Conservation (phyloP, 2,113 vertebrate species). For the Chaenogobius annularis region DNA sequence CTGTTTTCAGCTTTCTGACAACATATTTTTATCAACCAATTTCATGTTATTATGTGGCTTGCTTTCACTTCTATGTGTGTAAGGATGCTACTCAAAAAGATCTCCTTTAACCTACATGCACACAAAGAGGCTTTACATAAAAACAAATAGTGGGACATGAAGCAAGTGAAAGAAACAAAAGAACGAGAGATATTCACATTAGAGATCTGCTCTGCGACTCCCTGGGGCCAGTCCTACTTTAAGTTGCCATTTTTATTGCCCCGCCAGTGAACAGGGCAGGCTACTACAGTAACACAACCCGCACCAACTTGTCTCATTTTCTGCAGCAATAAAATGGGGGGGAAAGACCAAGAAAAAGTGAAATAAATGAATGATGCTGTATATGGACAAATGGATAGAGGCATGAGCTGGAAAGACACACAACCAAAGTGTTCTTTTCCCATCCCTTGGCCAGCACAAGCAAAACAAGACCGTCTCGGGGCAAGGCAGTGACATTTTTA, state of each 20-base stretch:
- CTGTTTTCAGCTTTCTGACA: conserved; percentile 11
- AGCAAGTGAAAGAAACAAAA: conserved; percentile 15
- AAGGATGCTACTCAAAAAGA: conserved; percentile 1
- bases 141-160: conserved; percentile 22
- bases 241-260: conserved; percentile 50
- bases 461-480: conserved; percentile 51
- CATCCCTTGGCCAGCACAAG: conserved; percentile 48
- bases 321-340: conserved; percentile 42
- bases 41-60: neutral
- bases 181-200: conserved; percentile 20
- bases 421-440: conserved; percentile 57
- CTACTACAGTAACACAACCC: conserved; percentile 53
- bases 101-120: neutral
- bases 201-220: conserved; percentile 20
- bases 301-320: conserved; percentile 52
- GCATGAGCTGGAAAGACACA: conserved; percentile 70
- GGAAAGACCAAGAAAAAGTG: conserved; percentile 32
- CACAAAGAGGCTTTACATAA: conserved; percentile 14
- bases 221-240: conserved; percentile 53
- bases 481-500: conserved; percentile 58
- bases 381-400: conserved; percentile 60
- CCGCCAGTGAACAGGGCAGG: conserved; percentile 43
- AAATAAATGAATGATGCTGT: conserved; percentile 58
- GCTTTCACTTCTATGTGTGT: conserved; percentile 7
- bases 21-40: conserved; percentile 5